These are phyloP conservation scores for Dermolepida albohirtum DNA, from an alignment of 2,888 invertebrate species.

Conservation along the genomic window DNA sequence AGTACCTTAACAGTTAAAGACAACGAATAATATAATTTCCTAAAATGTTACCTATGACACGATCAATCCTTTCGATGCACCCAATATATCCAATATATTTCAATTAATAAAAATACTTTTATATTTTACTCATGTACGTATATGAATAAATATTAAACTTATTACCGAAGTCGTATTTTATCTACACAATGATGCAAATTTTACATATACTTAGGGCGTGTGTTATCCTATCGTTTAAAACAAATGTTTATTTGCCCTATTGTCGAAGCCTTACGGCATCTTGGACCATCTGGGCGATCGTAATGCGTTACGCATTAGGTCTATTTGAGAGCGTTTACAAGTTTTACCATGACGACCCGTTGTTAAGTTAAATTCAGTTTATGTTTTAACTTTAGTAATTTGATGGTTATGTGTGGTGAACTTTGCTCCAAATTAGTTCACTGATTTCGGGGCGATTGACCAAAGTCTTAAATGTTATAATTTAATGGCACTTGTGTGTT, in stretches of 20 bases:
- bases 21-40: too few relatives aligned
- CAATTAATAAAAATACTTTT: too few relatives aligned
- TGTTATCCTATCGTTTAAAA: slow-evolving; percentile 18
- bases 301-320: slow-evolving; percentile 39
- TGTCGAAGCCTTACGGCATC: slow-evolving; percentile 36
- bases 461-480: slow-evolving; percentile 40
- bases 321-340: slow-evolving; percentile 31
- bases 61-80: too few relatives aligned
- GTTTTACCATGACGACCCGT: slow-evolving; percentile 33
- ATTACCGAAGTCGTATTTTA: too few relatives aligned
- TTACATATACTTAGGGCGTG: too few relatives aligned
- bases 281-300: slow-evolving; percentile 37
- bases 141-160: too few relatives aligned
- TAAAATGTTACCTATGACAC: too few relatives aligned
- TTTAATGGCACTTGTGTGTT: slow-evolving; percentile 35
- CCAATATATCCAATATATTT: too few relatives aligned
- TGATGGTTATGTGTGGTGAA: slow-evolving; percentile 42
- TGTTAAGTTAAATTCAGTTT: slow-evolving; percentile 41
- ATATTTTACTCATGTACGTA: too few relatives aligned
- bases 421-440: slow-evolving; percentile 40
- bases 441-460: slow-evolving; percentile 41
- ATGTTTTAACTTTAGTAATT: slow-evolving; percentile 41
- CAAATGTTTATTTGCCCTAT: slow-evolving; percentile 35
- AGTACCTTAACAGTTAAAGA: too few relatives aligned
- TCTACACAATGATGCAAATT: too few relatives aligned